phyloP scores from a whole-genome alignment of 2,888 invertebrate species.

The Meliscaeva auricollis region DNA sequence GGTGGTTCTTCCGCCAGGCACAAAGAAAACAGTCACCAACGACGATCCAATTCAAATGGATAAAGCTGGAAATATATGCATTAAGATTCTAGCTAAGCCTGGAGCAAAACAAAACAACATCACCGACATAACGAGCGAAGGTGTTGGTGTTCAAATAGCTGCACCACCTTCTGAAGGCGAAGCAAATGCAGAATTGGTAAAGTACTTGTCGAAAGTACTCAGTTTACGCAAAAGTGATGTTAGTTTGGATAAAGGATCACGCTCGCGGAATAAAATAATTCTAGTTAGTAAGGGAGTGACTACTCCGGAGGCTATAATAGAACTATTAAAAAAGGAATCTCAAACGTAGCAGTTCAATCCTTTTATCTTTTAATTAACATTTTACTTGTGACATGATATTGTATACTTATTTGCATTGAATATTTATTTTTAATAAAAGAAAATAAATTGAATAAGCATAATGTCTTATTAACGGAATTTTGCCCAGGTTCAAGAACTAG shows the following conservation, averaged over 20 bases:
- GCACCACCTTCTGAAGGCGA: slow-evolving; percentile 93
- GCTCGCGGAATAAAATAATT: slow-evolving; percentile 86
- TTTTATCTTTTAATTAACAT: not conserved
- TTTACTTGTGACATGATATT: too few relatives aligned
- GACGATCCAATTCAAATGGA: slow-evolving; percentile 83
- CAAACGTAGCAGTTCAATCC: slow-evolving; percentile 32
- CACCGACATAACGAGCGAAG: slow-evolving; percentile 87
- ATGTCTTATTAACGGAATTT: too few relatives aligned
- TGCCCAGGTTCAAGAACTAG: too few relatives aligned
- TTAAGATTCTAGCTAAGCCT: slow-evolving; percentile 90
- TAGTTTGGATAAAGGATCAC: slow-evolving; percentile 87
- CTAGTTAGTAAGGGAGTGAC: slow-evolving; percentile 84
- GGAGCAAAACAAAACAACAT: slow-evolving; percentile 90
- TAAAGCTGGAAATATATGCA: slow-evolving; percentile 87
- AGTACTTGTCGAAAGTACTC: slow-evolving; percentile 89
- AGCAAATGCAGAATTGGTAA: slow-evolving; percentile 91
- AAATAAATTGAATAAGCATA: too few relatives aligned
- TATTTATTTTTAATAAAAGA: too few relatives aligned
- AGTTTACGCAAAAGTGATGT: slow-evolving; percentile 89
- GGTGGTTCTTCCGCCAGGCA: slow-evolving; percentile 34
- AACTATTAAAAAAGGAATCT: slow-evolving; percentile 83
- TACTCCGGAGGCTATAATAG: slow-evolving; percentile 84
- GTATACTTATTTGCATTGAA: too few relatives aligned
- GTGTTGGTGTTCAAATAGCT: slow-evolving; percentile 90
- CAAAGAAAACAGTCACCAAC: slow-evolving; percentile 31